phyloP scores from a whole-genome alignment of 2,113 vertebrate genomes.

The Mesocricetus auratus region DNA sequence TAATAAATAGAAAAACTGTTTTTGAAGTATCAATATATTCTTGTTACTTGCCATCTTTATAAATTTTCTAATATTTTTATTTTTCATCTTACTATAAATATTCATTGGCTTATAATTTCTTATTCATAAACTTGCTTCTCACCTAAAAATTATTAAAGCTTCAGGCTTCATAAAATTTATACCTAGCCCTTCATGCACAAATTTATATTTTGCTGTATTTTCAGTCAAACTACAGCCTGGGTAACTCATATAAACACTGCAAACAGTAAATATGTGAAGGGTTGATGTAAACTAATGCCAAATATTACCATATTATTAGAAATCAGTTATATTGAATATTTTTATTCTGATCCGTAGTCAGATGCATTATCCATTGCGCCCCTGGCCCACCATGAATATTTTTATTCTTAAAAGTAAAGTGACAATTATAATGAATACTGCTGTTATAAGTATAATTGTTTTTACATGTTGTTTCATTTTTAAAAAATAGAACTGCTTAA shows the following conservation, averaged over 20 bases:
- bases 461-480: neutral
- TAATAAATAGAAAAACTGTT: neutral
- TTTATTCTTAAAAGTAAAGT: neutral
- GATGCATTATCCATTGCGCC: too few species aligned
- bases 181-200: neutral
- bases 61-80: neutral
- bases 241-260: neutral
- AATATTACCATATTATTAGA: neutral
- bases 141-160: neutral
- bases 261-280: constrained; percentile 21
- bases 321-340: neutral
- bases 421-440: neutral
- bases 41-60: neutral
- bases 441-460: neutral
- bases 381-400: too few species aligned
- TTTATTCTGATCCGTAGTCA: too few species aligned
- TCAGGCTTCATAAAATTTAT: neutral
- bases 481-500: neutral
- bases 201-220: constrained; percentile 1
- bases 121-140: neutral
- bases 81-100: constrained; percentile 15
- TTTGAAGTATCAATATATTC: neutral
- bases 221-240: neutral
- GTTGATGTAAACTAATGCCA: neutral
- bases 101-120: neutral